Evolutionary conservation across 1,140 invertebrate species (phyloP).

Genomic region (Adoxophyes honmai): DNA sequence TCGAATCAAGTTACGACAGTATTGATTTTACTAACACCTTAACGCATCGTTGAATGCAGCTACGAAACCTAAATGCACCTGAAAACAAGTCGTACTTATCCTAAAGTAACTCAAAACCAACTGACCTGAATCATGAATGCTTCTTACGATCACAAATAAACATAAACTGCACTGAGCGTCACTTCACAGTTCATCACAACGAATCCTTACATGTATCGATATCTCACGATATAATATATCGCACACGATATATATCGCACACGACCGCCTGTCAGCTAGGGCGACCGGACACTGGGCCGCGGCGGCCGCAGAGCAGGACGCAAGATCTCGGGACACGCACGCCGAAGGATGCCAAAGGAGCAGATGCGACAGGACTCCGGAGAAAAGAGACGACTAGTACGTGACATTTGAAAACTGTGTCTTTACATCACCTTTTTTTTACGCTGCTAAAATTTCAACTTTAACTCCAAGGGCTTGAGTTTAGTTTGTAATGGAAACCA

Average conservation of each 20-base stretch:
- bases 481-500: slow-evolving; percentile 2
- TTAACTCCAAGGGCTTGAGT: slow-evolving; percentile 19
- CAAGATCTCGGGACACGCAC: slow-evolving; percentile 65
- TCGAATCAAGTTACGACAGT: too few species aligned
- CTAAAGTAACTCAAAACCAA: slow-evolving; percentile 18
- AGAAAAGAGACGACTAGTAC: slow-evolving; percentile 74
- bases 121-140: slow-evolving; percentile 74
- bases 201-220: slow-evolving; percentile 41
- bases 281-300: slow-evolving; percentile 68
- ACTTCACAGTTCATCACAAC: slow-evolving; percentile 68
- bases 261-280: slow-evolving; percentile 59
- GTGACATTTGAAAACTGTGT: slow-evolving; percentile 76
- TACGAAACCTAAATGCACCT: too few species aligned
- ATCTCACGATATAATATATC: slow-evolving; percentile 22
- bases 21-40: too few species aligned
- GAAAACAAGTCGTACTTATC: too few species aligned
- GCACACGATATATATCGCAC: slow-evolving; percentile 31
- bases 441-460: slow-evolving; percentile 19
- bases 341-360: slow-evolving; percentile 73
- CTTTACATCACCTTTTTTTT: slow-evolving; percentile 49
- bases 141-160: slow-evolving; percentile 44
- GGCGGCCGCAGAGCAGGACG: slow-evolving; percentile 58
- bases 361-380: slow-evolving; percentile 73
- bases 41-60: too few species aligned
- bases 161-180: slow-evolving; percentile 51